Evolutionary conservation across 2,797 vertebrate genomes (phyloP), one percentile per base, ranked within the genome.

Genomic region (Melanotaenia trifasciata): DNA sequence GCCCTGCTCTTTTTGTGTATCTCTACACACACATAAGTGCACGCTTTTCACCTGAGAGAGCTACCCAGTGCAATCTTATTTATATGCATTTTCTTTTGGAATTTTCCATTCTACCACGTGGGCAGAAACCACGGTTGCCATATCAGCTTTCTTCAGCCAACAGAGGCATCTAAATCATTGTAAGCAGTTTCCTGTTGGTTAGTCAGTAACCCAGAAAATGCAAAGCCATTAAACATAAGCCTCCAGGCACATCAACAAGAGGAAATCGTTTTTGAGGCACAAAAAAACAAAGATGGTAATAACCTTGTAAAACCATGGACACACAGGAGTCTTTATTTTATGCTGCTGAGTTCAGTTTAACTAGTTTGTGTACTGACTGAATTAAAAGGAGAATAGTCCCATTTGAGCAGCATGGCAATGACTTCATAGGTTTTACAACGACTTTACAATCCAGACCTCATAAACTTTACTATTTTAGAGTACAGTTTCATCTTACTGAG

Each of bases 201-300:
- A 79, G n/a, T 3, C 65, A 73, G 74, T 77, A 60, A 76, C 63
- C 64, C 47, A 40, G 40, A 60, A 51, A 61, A 61, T 6, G 36
- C 4, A 3, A 57, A 50, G 24, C 47, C 26, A 43, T 32, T 16
- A 30, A 47, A 67, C 64, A 14, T 1, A 54, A 58, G 68, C 3
- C 38, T 30, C 20, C 2, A 50, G 13, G 43, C 20, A 47, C 76
- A 45, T 35, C 5, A 28, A 50, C 18, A 71, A 35, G 13, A 22
- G 10, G 38, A 73, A 58, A 58, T 22, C 1, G 1, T 12, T 12
- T 9, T 2, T 30, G 28, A 0, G 5, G 43, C 16, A 45, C 16
- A 45, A 7, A 45, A 45, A 45, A 45, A 7, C 14, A 45, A 2
- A 7, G 5, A 43, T 43, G 4, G 13, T 14, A 16, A 45, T 45